Evolutionary conservation across 2,797 vertebrate genomes (phyloP), one percentile per base, ranked within the genome.

Genomic region (Oryzias dopingdopingensis): DNA sequence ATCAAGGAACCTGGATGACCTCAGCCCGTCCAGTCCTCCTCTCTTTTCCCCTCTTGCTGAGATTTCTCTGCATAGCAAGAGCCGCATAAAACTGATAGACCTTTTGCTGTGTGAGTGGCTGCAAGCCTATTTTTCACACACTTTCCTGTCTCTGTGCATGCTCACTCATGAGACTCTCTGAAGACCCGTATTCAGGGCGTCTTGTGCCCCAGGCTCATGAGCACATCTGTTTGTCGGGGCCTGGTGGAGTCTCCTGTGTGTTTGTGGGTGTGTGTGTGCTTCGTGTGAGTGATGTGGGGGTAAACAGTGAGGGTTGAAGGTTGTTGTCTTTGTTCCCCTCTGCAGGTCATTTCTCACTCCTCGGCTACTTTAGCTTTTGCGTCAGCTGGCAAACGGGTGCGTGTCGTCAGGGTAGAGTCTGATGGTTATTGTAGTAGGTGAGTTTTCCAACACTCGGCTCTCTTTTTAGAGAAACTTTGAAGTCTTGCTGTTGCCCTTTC

Each of bases 161-260:
- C 42, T 43, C 42, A 26, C 12, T 43, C 26, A 41, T 41, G 42
- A 64, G 62, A 81, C 71, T 75, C 85, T 84, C 85, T 75, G 66
- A 72, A 86, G 82, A 87, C 62, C 68, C 50, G 63, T 79, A 86
- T 84, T 62, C 59, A 83, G 87, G 81, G 60, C 82, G 52, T 75
- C 75, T 82, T 59, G 18, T 49, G 86, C 86, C 86, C 61, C 48
- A 0, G 84, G 90, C 85, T 69, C 60, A 52, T 46, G 71, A 74
- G 71, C 76, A 86, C 88, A 88, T 89, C 84, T 86, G 86, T 85
- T 90, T 82, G 81, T 81, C 66, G 62, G 68, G 76, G 74, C 72
- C 57, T 71, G 15, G 67, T 52, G 70, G 53, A 77, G 73, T 70
- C 83, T 73, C 76, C 61, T 59, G 65, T 72, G 79, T 74, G 46